Conservation (phyloP, 2,797 vertebrate genomes). For the Myoxocephalus aenaeus region DNA sequence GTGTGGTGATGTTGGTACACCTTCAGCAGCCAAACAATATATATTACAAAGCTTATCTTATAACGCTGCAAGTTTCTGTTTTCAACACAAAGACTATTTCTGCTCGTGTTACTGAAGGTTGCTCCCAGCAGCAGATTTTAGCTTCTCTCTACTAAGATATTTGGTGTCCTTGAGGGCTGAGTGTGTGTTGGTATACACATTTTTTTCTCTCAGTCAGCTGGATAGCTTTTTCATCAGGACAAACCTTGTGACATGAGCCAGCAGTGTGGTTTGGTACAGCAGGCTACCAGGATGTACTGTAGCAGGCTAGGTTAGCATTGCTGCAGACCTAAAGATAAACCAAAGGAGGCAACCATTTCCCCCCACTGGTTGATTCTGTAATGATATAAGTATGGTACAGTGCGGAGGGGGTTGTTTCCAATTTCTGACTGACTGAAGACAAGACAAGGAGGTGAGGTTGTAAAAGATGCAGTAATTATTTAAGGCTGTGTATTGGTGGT, state of each 20-base stretch:
- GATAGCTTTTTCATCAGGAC: constrained; percentile 21
- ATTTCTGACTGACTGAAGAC: constrained; percentile 5
- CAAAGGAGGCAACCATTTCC: background rate
- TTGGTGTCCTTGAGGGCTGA: constrained; percentile 38
- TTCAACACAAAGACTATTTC: background rate
- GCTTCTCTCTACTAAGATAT: constrained; percentile 14
- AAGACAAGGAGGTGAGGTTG: background rate
- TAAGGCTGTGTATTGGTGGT: background rate
- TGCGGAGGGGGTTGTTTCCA: background rate
- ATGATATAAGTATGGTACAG: background rate
- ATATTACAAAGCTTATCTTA: constrained; percentile 2
- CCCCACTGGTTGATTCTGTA: background rate
- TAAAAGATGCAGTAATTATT: background rate
- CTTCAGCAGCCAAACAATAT: background rate
- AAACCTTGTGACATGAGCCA: constrained; percentile 53
- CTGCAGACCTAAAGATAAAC: constrained; percentile 14
- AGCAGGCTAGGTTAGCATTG: background rate
- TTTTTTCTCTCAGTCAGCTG: constrained; percentile 42
- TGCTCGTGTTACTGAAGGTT: constrained; percentile 16
- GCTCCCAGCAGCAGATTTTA: constrained; percentile 20
- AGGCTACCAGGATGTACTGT: background rate
- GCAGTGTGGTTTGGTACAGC: constrained; percentile 16
- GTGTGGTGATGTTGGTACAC: background rate
- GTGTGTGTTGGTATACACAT: constrained; percentile 14
- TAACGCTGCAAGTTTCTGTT: background rate